phyloP scores from a whole-genome alignment of 2,113 vertebrate species.

The Pluvianellus socialis region DNA sequence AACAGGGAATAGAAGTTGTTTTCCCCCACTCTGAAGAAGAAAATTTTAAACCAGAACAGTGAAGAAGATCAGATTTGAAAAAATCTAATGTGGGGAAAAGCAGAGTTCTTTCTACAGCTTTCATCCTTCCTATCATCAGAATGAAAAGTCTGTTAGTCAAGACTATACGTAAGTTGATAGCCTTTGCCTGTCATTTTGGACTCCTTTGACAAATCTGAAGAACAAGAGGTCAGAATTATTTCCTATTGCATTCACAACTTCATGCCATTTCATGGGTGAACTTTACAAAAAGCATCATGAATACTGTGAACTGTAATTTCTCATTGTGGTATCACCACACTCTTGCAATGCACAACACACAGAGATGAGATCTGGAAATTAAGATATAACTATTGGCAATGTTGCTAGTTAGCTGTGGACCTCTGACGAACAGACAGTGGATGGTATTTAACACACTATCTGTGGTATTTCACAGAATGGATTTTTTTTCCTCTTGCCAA shows the following conservation, averaged over 20 bases:
- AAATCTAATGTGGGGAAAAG: background rate
- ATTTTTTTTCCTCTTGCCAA: background rate
- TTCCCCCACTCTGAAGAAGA: background rate
- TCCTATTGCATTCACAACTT: background rate
- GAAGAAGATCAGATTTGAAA: background rate
- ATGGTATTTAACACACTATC: background rate
- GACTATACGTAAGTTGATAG: background rate
- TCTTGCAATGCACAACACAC: background rate
- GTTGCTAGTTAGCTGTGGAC: background rate
- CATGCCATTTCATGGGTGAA: background rate
- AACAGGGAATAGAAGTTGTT: conserved; percentile 19
- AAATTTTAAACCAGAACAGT: background rate
- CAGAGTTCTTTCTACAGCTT: background rate
- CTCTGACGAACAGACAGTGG: background rate
- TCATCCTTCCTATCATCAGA: background rate
- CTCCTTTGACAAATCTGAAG: background rate
- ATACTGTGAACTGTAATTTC: background rate
- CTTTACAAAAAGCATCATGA: background rate
- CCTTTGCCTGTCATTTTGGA: background rate
- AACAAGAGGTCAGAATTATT: background rate
- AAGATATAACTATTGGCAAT: background rate
- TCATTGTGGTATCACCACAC: background rate
- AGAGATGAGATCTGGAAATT: background rate
- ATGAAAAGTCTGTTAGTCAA: background rate
- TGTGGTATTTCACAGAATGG: background rate